Percentiles rank a stretch among this genome's conserved stretches.
Evolutionary conservation across 2,888 invertebrate genomes (phyloP).

Genomic region (Cerastis rubricosa): DNA sequence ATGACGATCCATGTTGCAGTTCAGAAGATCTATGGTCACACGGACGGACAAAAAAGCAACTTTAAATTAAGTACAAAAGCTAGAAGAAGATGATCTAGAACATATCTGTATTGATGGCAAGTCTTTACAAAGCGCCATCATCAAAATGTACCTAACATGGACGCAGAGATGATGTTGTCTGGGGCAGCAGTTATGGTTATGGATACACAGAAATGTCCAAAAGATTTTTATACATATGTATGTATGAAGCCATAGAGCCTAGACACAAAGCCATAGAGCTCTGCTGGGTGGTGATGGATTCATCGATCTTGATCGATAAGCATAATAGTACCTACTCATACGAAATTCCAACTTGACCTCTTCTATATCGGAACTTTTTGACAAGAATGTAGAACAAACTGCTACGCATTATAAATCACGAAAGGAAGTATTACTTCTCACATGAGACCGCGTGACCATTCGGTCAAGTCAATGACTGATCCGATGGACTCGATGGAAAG

Average conservation of each 20-base stretch:
- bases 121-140: background rate
- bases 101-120: background rate
- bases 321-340: background rate
- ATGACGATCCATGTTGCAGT: background rate
- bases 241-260: no score
- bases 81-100: background rate
- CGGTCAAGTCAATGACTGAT: conserved; percentile 56
- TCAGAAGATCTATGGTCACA: background rate
- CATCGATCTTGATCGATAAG: conserved; percentile 2
- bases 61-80: background rate
- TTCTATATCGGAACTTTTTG: conserved; percentile 1
- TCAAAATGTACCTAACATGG: background rate
- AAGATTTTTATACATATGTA: background rate
- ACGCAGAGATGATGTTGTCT: background rate
- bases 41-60: background rate
- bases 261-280: no score
- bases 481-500: conserved; percentile 5
- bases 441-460: conserved; percentile 13
- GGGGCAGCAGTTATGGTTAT: background rate
- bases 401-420: conserved; percentile 13
- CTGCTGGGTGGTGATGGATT: background rate
- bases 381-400: conserved; percentile 27
- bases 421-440: conserved; percentile 18
- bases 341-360: conserved; percentile 9
- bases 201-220: background rate